Percentiles rank a stretch among this genome's conserved stretches.
phyloP scores from a whole-genome alignment of 1,140 invertebrate genomes.

The Bombus ignitus region DNA sequence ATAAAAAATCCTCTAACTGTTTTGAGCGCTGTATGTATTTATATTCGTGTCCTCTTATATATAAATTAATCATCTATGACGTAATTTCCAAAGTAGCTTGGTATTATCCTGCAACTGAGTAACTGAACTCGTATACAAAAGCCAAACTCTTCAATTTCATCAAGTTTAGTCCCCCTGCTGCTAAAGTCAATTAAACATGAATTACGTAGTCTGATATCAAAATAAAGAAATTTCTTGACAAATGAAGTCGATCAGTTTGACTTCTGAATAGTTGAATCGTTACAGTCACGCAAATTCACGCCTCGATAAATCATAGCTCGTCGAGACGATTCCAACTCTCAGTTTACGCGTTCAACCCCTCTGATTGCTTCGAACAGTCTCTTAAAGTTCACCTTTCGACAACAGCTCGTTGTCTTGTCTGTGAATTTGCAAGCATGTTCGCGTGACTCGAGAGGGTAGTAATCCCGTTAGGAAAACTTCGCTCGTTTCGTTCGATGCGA shows the following conservation, averaged over 20 bases:
- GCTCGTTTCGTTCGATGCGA: slow-evolving; percentile 25
- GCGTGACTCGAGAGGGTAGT: slow-evolving; percentile 28
- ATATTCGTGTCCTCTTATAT: neutral
- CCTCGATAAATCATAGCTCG: slow-evolving; percentile 23
- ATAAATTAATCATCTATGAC: too few relatives aligned
- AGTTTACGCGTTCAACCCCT: neutral
- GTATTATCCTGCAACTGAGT: too few relatives aligned
- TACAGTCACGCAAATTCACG: slow-evolving; percentile 18
- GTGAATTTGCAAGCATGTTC: slow-evolving; percentile 27
- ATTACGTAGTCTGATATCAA: neutral
- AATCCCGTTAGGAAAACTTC: slow-evolving; percentile 52
- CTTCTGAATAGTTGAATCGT: neutral
- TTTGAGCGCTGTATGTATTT: neutral
- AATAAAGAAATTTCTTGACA: neutral
- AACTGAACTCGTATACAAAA: too few relatives aligned
- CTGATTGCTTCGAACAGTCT: neutral
- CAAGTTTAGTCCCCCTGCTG: neutral
- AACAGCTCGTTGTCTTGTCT: slow-evolving; percentile 18
- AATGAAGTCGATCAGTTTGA: neutral
- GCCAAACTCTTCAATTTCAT: neutral
- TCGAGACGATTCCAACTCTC: neutral
- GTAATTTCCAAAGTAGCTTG: too few relatives aligned
- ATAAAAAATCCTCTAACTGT: neutral
- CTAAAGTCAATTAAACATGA: neutral
- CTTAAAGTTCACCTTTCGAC: slow-evolving; percentile 20